These are phyloP conservation scores for Thryonomys swinderianus DNA, from an alignment of 2,113 vertebrate species.

Conservation along the genomic window DNA sequence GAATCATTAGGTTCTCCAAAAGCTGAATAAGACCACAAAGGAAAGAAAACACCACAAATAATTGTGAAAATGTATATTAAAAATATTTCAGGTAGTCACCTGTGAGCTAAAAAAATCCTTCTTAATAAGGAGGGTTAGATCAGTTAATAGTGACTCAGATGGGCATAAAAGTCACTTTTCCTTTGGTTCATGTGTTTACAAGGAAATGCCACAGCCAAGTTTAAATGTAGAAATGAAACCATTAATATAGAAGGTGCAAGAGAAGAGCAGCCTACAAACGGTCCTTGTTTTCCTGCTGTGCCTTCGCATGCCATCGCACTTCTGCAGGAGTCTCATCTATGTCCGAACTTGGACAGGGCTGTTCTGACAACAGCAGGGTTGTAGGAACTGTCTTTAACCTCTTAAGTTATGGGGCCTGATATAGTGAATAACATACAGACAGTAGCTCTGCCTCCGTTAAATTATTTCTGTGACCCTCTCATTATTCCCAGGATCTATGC, in stretches of 20 bases:
- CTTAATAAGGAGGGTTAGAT: not conserved
- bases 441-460: conserved; percentile 21
- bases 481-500: conserved; percentile 69
- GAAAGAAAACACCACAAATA: not conserved
- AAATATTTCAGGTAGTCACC: not conserved
- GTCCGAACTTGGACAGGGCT: not conserved
- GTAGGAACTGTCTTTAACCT: conserved; percentile 54
- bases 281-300: not conserved
- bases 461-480: conserved; percentile 61
- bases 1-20: not conserved
- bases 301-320: not conserved
- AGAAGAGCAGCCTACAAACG: conserved; percentile 42
- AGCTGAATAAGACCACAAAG: conserved; percentile 43
- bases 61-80: not conserved
- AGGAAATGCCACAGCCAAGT: not conserved
- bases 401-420: conserved; percentile 63
- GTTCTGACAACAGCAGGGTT: conserved; percentile 63
- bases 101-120: conserved; percentile 13
- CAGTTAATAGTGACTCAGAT: not conserved
- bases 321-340: not conserved
- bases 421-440: conserved; percentile 43
- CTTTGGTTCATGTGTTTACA: not conserved
- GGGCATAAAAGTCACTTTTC: not conserved
- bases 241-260: conserved; percentile 1
- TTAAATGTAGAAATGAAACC: not conserved